Base-by-base conservation (phyloP, 2,797 vertebrate species). In the Brachymystax lenok region DNA sequence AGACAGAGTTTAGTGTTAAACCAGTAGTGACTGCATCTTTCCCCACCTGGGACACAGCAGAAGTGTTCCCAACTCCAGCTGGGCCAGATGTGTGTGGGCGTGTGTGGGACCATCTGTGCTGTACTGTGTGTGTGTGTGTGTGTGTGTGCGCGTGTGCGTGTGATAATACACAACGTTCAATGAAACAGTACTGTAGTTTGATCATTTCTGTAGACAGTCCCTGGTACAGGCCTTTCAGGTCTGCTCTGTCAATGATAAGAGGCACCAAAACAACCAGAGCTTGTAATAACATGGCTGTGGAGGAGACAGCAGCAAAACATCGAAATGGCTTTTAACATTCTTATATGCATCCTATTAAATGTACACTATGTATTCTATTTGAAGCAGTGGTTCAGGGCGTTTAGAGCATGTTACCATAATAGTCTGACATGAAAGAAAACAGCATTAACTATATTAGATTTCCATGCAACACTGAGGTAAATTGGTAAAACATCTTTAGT, bases 51-150 rank as follows among this genome's bases (percentile, higher is more conserved):
- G 83, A 90, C 17, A 56, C 81, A 92, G 87, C 91, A 94, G 93
- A 94, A 92, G 93, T 90, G 86, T 83, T 86, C 78, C 79, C 81
- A 54, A 74, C 83, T 88, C 90, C 91, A 93, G 91, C 91, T 94
- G 91, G 82, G 86, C 92, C 92, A 92, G 88, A 91, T 93, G 90
- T 88, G 87, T 80, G 82, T 85, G 64, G 92, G 90, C 88, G 86
- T 80, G 82, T 85, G 68, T 76, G 68, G 77, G 78, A 83, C 88
- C 91, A 93, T 92, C 92, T 93, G 92, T 80, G 71, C 61, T 33
- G 79, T 82, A 74, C 35, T 63, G 10, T 61, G 69, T 69, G 35
- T 74, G 66, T 67, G 52, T 64, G 73, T 74, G 76, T 63, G 67
- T 69, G 69, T 75, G n/a, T 46, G 33, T 70, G 14, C 24, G 68